These are phyloP conservation scores for Acromyrmex charruanus DNA, from an alignment of 1,140 invertebrate species.

Conservation along the genomic window DNA sequence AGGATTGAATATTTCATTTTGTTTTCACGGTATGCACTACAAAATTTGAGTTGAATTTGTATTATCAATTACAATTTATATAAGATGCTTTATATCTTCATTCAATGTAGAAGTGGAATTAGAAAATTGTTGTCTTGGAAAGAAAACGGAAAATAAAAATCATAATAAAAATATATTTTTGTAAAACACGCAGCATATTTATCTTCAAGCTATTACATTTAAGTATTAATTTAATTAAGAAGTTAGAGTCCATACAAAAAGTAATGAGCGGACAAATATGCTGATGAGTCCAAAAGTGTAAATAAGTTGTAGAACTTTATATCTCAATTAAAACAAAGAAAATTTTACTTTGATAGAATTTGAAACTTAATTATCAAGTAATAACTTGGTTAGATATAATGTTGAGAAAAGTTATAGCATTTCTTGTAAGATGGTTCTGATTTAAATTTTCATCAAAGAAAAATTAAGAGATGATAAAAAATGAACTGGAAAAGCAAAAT, in stretches of 20 bases:
- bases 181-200: background rate
- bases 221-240: constrained; percentile 16
- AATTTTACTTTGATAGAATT: constrained; percentile 56
- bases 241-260: background rate
- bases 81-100: background rate
- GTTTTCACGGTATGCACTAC: background rate
- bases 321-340: constrained; percentile 46
- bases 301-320: constrained; percentile 44
- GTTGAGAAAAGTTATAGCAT: constrained; percentile 27
- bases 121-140: background rate
- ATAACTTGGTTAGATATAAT: constrained; percentile 45
- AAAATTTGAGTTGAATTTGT: constrained; percentile 1
- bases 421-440: constrained; percentile 17
- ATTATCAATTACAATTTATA: background rate
- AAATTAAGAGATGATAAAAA: background rate
- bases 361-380: constrained; percentile 56
- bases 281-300: constrained; percentile 23
- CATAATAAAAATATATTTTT: background rate
- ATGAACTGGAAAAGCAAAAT: background rate
- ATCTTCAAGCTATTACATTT: background rate
- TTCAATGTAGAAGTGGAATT: background rate
- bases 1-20: background rate
- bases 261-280: background rate
- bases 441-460: constrained; percentile 35
- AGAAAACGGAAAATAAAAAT: too few species aligned